Base-by-base conservation (phyloP, 1,140 invertebrate species). In the Elysia chlorotica region DNA sequence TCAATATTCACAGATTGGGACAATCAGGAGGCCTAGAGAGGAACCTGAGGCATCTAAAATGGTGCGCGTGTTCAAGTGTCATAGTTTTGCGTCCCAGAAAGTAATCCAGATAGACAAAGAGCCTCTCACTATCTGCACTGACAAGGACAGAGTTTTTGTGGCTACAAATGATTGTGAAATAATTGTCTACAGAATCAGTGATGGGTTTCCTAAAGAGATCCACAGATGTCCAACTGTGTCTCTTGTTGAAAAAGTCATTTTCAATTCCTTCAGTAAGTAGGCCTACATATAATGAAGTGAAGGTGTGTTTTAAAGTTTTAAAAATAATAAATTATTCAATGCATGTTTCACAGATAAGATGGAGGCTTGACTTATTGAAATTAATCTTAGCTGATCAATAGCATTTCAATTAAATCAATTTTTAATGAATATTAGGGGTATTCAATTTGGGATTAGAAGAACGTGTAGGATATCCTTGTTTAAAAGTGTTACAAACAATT, bases 41-140 rank as follows among this genome's bases (percentile, higher is more conserved):
- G 41, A 48, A 14, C 41, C n/a, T n/a, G 41, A 10, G n/a, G 10
- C 41, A 48, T 10, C n/a, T 10, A 48, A n/a, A n/a, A 79, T 79
- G 78, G 78, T 79, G 23, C 56, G 74, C n/a, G 76, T 77, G 14
- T 73, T 79, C 28, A 71, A 71, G 25, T 79, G 74, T 67, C 72
- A 77, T 57, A 72, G 62, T 70, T 79, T 79, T 68, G 65, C 75
- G 31, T 69, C 74, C 4, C 65, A 77, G 59, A 38, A 38, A 33
- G 76, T 79, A 0, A 57, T 79, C 25, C 76, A 74, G 0, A 65
- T 76, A 2, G 37, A 63, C 1, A 76, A 76, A 23, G 78, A 79
- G 65, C 78, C 78, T 4, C 36, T 79, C 30, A 65, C 73, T 5
- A 37, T 79, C 23, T 77, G 66, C 56, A 72, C 76, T 17, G 65